These are phyloP conservation scores for Cochlearius cochlearius DNA, from an alignment of 2,113 vertebrate species.

Conservation along the genomic window DNA sequence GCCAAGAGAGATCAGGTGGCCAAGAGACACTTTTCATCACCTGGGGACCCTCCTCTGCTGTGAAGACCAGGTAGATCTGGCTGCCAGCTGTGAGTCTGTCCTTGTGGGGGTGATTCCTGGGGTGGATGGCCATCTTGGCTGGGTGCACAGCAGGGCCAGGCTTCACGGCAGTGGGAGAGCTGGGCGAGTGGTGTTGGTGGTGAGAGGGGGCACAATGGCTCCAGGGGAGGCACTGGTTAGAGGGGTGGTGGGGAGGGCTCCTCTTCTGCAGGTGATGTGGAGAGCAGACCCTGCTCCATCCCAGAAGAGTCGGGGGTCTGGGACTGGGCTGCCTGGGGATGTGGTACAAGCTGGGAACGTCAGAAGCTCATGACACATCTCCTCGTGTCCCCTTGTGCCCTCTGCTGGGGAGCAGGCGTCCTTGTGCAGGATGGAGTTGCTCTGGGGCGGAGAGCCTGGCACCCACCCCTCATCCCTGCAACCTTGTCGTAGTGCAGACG, in stretches of 20 bases:
- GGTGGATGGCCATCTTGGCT: not conserved
- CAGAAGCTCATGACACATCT: not conserved
- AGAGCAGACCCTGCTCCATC: not conserved
- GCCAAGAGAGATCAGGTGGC: not conserved
- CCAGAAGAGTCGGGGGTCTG: not conserved
- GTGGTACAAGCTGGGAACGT: not conserved
- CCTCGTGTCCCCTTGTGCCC: not conserved
- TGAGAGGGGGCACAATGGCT: not conserved
- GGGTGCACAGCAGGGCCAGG: not conserved
- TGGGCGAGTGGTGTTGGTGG: not conserved
- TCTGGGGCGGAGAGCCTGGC: not conserved
- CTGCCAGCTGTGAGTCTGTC: not conserved
- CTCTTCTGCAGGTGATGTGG: not conserved
- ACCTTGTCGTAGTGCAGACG: not conserved
- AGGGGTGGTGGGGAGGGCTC: not conserved
- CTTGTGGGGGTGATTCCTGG: not conserved
- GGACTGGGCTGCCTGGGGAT: not conserved
- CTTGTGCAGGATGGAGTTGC: not conserved
- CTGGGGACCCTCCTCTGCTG: not conserved
- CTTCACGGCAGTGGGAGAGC: not conserved
- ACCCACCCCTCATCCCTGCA: not conserved
- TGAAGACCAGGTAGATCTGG: not conserved
- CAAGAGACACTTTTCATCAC: not conserved
- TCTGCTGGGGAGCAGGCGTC: rapidly evolving
- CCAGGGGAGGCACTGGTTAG: not conserved